Percentiles rank a stretch among this genome's conserved stretches.
Evolutionary conservation across 2,113 vertebrate genomes (phyloP).

Genomic region (Hymenochirus boettgeri): DNA sequence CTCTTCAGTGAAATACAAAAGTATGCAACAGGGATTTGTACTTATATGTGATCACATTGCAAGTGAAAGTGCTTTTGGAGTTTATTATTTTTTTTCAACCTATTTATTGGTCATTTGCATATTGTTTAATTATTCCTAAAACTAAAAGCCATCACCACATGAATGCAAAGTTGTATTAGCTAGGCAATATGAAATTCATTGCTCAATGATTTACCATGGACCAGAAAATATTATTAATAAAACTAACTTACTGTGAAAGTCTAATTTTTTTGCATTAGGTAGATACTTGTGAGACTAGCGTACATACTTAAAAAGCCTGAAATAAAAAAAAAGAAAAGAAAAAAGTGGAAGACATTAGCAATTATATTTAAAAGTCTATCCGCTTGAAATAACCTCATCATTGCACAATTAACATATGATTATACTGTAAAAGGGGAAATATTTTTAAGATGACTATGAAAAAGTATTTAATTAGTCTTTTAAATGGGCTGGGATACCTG

Average conservation of each 20-base stretch:
- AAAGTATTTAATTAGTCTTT: conserved; percentile 48
- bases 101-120: conserved; percentile 44
- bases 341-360: conserved; percentile 45
- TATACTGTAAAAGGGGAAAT: conserved; percentile 49
- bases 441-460: conserved; percentile 51
- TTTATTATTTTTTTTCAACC: conserved; percentile 36
- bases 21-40: background rate
- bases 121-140: conserved; percentile 62
- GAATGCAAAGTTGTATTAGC: conserved; percentile 52
- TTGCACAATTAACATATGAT: conserved; percentile 53
- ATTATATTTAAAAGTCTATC: conserved; percentile 45
- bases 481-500: background rate
- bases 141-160: conserved; percentile 51
- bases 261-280: conserved; percentile 77
- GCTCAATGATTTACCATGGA: conserved; percentile 61
- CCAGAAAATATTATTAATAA: conserved; percentile 69
- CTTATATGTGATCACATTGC: conserved; percentile 14
- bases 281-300: conserved; percentile 46
- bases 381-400: conserved; percentile 30
- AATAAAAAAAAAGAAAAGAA: too few species aligned
- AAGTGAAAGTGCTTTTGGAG: conserved; percentile 13
- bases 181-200: conserved; percentile 68
- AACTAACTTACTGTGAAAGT: conserved; percentile 72
- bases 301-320: background rate
- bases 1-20: conserved; percentile 24